Evolutionary conservation across 2,113 vertebrate species (phyloP).

Genomic region (Notarius quadriscutis): DNA sequence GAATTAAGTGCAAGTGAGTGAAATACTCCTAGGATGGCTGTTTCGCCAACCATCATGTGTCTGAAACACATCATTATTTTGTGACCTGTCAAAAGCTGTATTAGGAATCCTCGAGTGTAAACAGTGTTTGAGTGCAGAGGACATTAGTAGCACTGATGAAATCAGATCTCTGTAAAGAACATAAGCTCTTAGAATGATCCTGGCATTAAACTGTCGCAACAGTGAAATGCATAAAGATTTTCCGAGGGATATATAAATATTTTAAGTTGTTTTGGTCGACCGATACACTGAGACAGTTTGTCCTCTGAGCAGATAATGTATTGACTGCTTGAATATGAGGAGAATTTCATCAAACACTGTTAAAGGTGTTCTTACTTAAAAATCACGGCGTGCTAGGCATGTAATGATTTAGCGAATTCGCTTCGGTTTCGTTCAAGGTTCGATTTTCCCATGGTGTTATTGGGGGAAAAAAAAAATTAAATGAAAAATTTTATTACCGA

Average conservation of each 20-base stretch:
- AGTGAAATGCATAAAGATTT: background rate
- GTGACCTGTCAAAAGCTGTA: conserved; percentile 4
- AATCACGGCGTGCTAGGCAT: no score
- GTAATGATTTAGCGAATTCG: no score
- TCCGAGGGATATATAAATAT: background rate
- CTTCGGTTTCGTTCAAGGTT: no score
- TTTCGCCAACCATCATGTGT: background rate
- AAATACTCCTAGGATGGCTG: background rate
- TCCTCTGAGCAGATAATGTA: background rate
- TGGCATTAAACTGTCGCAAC: background rate
- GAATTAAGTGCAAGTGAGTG: background rate
- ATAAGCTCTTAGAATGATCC: background rate
- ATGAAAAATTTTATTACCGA: no score
- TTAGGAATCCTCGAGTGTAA: conserved; percentile 26
- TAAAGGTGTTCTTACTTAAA: background rate
- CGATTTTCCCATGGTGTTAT: no score
- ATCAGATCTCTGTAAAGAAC: background rate
- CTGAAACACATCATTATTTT: conserved; percentile 27
- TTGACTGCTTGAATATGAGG: background rate
- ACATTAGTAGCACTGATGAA: background rate
- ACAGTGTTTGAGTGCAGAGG: conserved; percentile 8
- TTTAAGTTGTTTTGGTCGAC: no score
- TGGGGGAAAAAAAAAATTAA: no score
- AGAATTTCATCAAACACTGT: background rate
- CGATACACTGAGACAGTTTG: no score